Conservation (phyloP, 2,113 vertebrate genomes). For the Halcyon malimbica region DNA sequence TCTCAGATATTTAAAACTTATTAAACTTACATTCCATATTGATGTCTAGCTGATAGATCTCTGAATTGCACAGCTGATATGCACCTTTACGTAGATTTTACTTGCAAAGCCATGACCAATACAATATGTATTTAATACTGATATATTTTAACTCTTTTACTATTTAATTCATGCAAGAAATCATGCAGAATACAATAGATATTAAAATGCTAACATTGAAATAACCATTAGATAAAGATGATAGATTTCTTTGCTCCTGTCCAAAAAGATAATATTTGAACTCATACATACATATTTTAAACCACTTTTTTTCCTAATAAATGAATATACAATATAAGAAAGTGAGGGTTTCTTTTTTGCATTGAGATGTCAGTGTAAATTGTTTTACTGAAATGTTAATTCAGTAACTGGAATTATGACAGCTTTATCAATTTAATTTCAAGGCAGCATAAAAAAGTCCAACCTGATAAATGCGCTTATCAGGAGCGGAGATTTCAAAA, state of each 20-base stretch:
- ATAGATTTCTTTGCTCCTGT: conserved; percentile 60
- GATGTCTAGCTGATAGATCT: conserved; percentile 79
- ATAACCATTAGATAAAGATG: conserved; percentile 66
- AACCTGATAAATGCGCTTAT: conserved; percentile 97
- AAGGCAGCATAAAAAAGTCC: conserved; percentile 67
- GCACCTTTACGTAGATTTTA: conserved; percentile 65
- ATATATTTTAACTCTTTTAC: conserved; percentile 61
- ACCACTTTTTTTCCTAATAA: conserved; percentile 20
- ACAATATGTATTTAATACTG: conserved; percentile 63
- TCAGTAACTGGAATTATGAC: conserved; percentile 70
- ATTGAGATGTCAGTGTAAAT: conserved; percentile 57
- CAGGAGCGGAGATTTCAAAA: conserved; percentile 94
- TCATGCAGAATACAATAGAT: conserved; percentile 56
- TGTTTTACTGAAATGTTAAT: conserved; percentile 77
- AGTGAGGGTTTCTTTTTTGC: conserved; percentile 28
- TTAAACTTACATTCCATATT: conserved; percentile 85
- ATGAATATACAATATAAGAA: conserved; percentile 48
- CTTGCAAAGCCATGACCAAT: conserved; percentile 66
- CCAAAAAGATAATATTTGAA: conserved; percentile 67
- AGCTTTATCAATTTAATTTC: conserved; percentile 80
- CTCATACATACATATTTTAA: conserved; percentile 22
- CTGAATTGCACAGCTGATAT: conserved; percentile 72
- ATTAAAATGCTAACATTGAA: conserved; percentile 66
- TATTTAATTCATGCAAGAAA: conserved; percentile 68
- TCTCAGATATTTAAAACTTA: conserved; percentile 87